phyloP scores from a whole-genome alignment of 1,140 invertebrate genomes.

The Carposina sasakii region DNA sequence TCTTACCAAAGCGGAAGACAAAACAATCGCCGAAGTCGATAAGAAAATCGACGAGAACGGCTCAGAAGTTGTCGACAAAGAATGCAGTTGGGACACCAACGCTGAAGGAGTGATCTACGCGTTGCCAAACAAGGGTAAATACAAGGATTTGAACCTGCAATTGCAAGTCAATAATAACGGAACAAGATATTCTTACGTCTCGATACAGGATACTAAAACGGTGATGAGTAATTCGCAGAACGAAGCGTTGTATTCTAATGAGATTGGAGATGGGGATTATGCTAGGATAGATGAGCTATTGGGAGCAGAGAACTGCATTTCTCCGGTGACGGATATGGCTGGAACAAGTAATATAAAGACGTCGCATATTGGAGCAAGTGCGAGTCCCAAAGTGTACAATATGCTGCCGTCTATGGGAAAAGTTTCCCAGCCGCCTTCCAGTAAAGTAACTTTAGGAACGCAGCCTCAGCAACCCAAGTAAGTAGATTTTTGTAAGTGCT shows the following conservation, averaged over 20 bases:
- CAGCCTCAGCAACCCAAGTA: slow-evolving; percentile 45
- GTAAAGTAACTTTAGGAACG: no score
- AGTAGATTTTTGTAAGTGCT: slow-evolving; percentile 27
- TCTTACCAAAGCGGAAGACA: slow-evolving; percentile 30
- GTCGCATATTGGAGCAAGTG: slow-evolving; percentile 51
- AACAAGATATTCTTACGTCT: slow-evolving; percentile 63
- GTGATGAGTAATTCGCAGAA: slow-evolving; percentile 67
- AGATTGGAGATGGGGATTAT: slow-evolving; percentile 59
- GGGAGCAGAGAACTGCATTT: slow-evolving; percentile 61
- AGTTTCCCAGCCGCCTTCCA: slow-evolving; percentile 53
- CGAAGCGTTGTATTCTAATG: slow-evolving; percentile 58
- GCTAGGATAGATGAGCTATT: slow-evolving; percentile 62
- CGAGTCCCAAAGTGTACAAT: slow-evolving; percentile 45
- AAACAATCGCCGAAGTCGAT: background rate
- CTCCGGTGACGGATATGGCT: slow-evolving; percentile 38
- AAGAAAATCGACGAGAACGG: slow-evolving; percentile 46
- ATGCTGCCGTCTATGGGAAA: slow-evolving; percentile 58
- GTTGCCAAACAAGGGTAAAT: slow-evolving; percentile 68
- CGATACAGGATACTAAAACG: slow-evolving; percentile 59
- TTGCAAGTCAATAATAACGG: slow-evolving; percentile 69
- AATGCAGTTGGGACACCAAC: slow-evolving; percentile 66
- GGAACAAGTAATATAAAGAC: slow-evolving; percentile 52
- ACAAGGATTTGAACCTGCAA: slow-evolving; percentile 67
- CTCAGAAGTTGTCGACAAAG: slow-evolving; percentile 51
- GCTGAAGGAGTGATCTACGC: slow-evolving; percentile 70